These are phyloP conservation scores for Macrotis lagotis DNA, from an alignment of 2,113 vertebrate genomes.

Conservation along the genomic window DNA sequence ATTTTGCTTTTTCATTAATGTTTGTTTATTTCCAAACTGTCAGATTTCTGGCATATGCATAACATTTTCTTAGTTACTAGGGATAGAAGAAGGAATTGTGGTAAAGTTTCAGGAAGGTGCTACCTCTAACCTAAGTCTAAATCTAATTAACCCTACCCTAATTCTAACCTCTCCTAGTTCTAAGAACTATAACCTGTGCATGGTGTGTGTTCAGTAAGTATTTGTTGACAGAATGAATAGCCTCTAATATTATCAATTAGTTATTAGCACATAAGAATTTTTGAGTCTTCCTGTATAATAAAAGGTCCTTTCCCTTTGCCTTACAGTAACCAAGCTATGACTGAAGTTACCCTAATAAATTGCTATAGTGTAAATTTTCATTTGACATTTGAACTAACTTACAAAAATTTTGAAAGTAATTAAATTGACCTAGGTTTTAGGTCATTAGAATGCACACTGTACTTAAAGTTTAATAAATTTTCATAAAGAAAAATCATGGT, in stretches of 20 bases:
- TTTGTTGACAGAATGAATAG: background rate
- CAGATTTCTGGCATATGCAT: background rate
- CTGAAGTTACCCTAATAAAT: slow-evolving; percentile 35
- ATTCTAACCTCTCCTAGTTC: background rate
- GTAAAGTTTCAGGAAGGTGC: background rate
- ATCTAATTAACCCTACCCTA: background rate
- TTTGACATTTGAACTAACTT: slow-evolving; percentile 58
- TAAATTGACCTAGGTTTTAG: slow-evolving; percentile 19
- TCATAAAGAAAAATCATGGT: slow-evolving; percentile 42
- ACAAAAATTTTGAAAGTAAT: slow-evolving; percentile 54
- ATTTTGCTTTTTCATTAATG: slow-evolving; percentile 29
- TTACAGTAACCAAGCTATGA: slow-evolving; percentile 16
- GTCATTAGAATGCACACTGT: background rate
- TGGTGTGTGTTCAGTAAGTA: background rate
- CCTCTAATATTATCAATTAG: background rate
- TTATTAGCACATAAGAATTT: background rate
- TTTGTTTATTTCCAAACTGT: background rate
- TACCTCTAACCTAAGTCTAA: background rate
- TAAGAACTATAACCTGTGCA: background rate
- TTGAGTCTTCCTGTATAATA: background rate
- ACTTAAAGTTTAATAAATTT: slow-evolving; percentile 15
- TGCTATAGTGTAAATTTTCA: slow-evolving; percentile 58
- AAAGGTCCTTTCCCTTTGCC: background rate
- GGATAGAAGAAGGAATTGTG: background rate
- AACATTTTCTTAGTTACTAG: background rate